Conservation (phyloP, 2,888 invertebrate genomes). For the Coenonympha glycerion region DNA sequence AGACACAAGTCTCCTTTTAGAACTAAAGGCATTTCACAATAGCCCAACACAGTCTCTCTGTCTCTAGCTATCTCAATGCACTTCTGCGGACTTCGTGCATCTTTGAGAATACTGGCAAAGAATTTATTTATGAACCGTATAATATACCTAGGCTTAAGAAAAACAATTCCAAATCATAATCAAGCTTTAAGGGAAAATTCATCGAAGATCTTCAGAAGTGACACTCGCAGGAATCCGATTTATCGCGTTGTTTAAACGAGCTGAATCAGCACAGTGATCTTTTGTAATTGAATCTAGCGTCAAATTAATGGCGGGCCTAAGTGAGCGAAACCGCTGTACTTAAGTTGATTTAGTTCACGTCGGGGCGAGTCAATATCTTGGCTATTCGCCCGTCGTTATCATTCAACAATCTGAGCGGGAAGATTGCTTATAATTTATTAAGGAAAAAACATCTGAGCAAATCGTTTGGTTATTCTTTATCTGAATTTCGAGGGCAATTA, state of each 20-base stretch:
- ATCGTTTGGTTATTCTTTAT: background rate
- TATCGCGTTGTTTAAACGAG: conserved; percentile 21
- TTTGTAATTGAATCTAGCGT: conserved; percentile 36
- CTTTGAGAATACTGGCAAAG: no score
- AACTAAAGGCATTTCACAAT: no score
- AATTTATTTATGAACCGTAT: no score
- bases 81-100: no score
- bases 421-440: background rate
- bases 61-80: no score
- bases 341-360: conserved; percentile 28
- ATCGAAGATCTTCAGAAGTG: conserved; percentile 6
- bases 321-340: conserved; percentile 28
- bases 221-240: conserved; percentile 20
- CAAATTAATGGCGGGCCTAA: conserved; percentile 36
- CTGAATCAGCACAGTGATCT: conserved; percentile 31
- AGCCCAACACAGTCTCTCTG: no score
- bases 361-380: conserved; percentile 10
- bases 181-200: no score
- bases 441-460: background rate
- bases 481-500: no score
- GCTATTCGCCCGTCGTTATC: conserved; percentile 3
- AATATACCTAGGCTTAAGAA: no score
- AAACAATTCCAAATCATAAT: no score
- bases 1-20: no score
- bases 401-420: background rate